Percentiles rank a stretch among this genome's conserved stretches.
phyloP scores from a whole-genome alignment of 1,140 invertebrate species.

The Zelostemma sp. region DNA sequence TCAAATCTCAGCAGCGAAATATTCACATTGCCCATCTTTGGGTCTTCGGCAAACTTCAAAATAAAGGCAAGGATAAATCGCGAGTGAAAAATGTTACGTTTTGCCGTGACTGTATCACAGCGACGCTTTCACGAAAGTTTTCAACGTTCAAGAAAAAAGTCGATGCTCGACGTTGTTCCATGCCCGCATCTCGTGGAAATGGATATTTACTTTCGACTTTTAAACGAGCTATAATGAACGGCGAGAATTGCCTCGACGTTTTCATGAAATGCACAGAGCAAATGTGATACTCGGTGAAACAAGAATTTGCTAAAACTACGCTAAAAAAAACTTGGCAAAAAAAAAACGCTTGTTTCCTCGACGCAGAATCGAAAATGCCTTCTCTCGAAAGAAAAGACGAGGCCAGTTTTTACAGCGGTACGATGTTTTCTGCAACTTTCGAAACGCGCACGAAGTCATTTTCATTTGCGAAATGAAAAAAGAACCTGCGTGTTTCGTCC shows the following conservation, averaged over 20 bases:
- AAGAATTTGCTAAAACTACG: constrained; percentile 27
- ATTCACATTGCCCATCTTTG: constrained; percentile 11
- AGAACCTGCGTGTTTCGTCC: neutral
- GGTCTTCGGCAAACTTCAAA: constrained; percentile 19
- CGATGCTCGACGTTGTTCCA: constrained; percentile 11
- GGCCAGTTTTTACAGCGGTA: no score
- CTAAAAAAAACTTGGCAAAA: constrained; percentile 11
- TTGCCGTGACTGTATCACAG: constrained; percentile 35
- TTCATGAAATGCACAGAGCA: constrained; percentile 31
- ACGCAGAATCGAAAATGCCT: no score
- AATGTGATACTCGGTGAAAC: constrained; percentile 23
- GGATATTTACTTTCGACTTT: no score
- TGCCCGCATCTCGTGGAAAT: no score
- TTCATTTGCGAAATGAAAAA: constrained; percentile 17
- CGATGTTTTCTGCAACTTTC: constrained; percentile 11
- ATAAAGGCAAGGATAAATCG: constrained; percentile 18
- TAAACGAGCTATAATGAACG: constrained; percentile 15
- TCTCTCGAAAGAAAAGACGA: no score
- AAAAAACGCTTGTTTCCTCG: constrained; percentile 16
- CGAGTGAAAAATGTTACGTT: constrained; percentile 11
- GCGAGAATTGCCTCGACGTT: constrained; percentile 8
- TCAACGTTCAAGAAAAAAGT: neutral
- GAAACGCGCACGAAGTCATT: constrained; percentile 8
- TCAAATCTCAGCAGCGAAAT: no score
- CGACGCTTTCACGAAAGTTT: constrained; percentile 4